Evolutionary conservation across 1,140 invertebrate genomes (phyloP).

Genomic region (Glomeris maerens): DNA sequence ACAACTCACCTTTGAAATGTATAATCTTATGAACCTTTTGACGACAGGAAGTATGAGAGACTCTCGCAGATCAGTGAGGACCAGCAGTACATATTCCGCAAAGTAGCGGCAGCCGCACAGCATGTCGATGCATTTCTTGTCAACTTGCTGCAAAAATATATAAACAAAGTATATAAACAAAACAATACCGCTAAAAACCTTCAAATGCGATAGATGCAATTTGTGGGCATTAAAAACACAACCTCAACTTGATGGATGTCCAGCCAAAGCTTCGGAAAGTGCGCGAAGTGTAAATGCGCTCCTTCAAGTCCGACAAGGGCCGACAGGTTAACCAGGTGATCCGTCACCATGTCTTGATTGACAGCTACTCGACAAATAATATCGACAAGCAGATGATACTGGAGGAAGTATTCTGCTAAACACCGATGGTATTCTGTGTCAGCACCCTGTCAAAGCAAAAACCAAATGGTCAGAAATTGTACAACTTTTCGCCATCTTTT

Average conservation of each 20-base stretch:
- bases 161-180: conserved; percentile 11
- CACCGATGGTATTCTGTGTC: conserved; percentile 65
- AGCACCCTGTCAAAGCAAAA: conserved; percentile 36
- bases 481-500: conserved; percentile 2
- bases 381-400: conserved; percentile 72
- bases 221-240: conserved; percentile 11
- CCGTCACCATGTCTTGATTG: conserved; percentile 59
- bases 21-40: conserved; percentile 63
- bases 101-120: conserved; percentile 61
- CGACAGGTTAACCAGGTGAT: conserved; percentile 60
- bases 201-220: conserved; percentile 10
- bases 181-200: not conserved
- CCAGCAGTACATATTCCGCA: conserved; percentile 65
- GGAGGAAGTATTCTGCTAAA: conserved; percentile 58
- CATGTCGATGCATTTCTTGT: conserved; percentile 58
- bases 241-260: conserved; percentile 62
- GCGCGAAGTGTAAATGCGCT: conserved; percentile 60
- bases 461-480: conserved; percentile 4
- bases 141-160: conserved; percentile 41
- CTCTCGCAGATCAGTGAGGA: conserved; percentile 60
- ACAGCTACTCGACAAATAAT: conserved; percentile 76
- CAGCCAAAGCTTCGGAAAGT: conserved; percentile 71
- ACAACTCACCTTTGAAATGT: conserved; percentile 56
- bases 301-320: conserved; percentile 75
- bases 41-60: conserved; percentile 60